Conservation (phyloP, 1,140 invertebrate species). For the Metopolophium dirhodum region DNA sequence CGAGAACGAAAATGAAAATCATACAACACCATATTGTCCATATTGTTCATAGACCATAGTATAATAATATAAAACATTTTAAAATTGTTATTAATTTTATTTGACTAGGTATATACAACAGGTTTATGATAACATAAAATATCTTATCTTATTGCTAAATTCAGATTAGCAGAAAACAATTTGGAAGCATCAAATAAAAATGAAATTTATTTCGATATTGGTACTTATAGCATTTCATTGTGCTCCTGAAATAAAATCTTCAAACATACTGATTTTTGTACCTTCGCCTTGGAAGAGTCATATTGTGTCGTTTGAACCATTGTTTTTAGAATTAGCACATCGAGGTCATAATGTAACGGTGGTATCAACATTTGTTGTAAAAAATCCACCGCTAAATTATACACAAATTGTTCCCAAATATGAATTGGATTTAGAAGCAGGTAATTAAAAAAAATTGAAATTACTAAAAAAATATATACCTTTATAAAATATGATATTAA, state of each 20-base stretch:
- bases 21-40: too few relatives aligned
- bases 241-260: not conserved
- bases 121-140: not conserved
- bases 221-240: not conserved
- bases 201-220: not conserved
- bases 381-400: constrained; percentile 27
- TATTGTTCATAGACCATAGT: too few relatives aligned
- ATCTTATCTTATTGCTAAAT: not conserved
- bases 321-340: constrained; percentile 61
- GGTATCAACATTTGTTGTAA: constrained; percentile 57
- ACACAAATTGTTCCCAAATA: constrained; percentile 13
- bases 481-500: not conserved
- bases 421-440: not conserved
- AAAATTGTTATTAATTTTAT: not conserved
- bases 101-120: not conserved
- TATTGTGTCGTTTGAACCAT: constrained; percentile 61
- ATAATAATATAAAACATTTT: not conserved
- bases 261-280: constrained; percentile 62
- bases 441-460: not conserved
- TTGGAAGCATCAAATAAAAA: not conserved
- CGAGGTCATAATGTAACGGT: constrained; percentile 62
- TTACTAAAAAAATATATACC: not conserved
- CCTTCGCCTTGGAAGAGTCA: constrained; percentile 62
- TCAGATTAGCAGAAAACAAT: not conserved
- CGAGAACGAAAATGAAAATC: too few relatives aligned